Evolutionary conservation across 2,888 invertebrate species (phyloP).

Genomic region (Hirudinaria manillensis): DNA sequence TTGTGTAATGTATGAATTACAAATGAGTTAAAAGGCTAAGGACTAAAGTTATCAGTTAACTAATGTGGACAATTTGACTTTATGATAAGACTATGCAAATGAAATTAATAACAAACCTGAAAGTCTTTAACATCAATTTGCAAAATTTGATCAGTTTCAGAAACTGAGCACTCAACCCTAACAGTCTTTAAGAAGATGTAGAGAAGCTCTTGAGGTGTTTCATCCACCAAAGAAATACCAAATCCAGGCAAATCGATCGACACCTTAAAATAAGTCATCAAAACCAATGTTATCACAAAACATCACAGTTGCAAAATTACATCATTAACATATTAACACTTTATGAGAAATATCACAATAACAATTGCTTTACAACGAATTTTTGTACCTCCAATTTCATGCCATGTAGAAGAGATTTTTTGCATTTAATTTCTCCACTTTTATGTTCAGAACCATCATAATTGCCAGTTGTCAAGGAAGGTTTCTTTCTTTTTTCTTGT

Average conservation of each 20-base stretch:
- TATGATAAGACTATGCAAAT: not conserved
- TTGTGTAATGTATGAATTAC: too few species aligned
- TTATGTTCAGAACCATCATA: not conserved
- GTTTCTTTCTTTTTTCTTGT: conserved; percentile 30
- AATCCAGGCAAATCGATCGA: conserved; percentile 58
- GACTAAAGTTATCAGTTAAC: too few species aligned
- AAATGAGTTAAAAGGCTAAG: too few species aligned
- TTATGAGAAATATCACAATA: too few species aligned
- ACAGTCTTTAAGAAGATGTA: conserved; percentile 58
- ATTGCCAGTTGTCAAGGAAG: conserved; percentile 12
- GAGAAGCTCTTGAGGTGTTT: conserved; percentile 73
- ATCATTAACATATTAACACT: too few species aligned
- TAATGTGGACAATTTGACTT: too few species aligned
- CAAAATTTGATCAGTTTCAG: conserved; percentile 28
- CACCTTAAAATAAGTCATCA: conserved; percentile 39
- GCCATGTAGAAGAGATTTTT: not conserved
- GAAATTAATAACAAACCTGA: conserved; percentile 30
- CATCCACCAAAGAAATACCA: conserved; percentile 72
- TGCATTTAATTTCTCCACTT: not conserved
- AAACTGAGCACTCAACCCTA: conserved; percentile 27
- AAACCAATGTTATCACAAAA: too few species aligned
- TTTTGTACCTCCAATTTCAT: conserved; percentile 2
- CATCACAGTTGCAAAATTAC: too few species aligned
- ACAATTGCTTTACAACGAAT: too few species aligned
- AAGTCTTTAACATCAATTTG: conserved; percentile 34